A percentile compares a stretch with the other conserved stretches of the same genome.
phyloP scores from a whole-genome alignment of 2,888 invertebrate species.

The Drosophila kokeensis region DNA sequence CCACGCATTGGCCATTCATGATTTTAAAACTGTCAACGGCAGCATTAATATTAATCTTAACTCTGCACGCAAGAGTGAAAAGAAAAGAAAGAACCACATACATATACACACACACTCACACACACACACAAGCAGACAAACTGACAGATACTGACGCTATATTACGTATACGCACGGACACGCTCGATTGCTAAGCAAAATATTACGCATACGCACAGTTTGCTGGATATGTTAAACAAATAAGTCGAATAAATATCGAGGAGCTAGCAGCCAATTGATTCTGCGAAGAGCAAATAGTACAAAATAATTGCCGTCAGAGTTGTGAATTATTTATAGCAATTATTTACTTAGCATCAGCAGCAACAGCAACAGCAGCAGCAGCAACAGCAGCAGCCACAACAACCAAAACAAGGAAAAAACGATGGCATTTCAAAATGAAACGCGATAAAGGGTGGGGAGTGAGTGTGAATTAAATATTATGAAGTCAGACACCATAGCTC shows the following conservation, averaged over 20 bases:
- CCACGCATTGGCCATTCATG: constrained; percentile 61
- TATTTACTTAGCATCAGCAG: constrained; percentile 60
- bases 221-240: constrained; percentile 50
- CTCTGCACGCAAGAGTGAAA: constrained; percentile 19
- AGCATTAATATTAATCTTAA: constrained; percentile 70
- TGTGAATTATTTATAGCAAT: constrained; percentile 69
- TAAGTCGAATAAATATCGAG: constrained; percentile 36
- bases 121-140: not conserved
- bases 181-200: constrained; percentile 63
- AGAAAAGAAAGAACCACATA: not conserved
- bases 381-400: not conserved
- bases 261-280: constrained; percentile 36
- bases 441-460: constrained; percentile 14
- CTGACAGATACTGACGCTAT: constrained; percentile 14
- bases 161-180: constrained; percentile 68
- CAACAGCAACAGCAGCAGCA: constrained; percentile 30
- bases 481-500: not conserved
- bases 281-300: constrained; percentile 49
- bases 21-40: constrained; percentile 74
- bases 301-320: constrained; percentile 51
- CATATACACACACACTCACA: constrained; percentile 1
- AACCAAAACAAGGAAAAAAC: constrained; percentile 2
- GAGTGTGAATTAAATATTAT: constrained; percentile 14
- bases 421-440: constrained; percentile 50
- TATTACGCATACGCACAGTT: constrained; percentile 77